A percentile compares a stretch with the other conserved stretches of the same genome.
These are phyloP conservation scores for Pseudomyrmex gracilis DNA, from an alignment of 1,140 invertebrate species.

Conservation along the genomic window DNA sequence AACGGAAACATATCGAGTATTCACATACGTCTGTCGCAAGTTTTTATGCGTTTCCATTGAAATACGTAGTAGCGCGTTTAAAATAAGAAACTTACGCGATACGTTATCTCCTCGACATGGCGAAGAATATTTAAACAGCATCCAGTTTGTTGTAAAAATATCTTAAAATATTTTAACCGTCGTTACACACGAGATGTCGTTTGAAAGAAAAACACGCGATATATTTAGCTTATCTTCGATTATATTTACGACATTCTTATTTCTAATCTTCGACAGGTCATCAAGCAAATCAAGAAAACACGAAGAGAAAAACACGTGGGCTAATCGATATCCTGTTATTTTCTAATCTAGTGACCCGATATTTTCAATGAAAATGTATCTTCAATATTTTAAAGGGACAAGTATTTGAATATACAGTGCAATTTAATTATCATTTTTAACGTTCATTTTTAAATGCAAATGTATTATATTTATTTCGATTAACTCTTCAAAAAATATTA, in stretches of 20 bases:
- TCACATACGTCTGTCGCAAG: background rate
- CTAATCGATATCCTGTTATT: slow-evolving; percentile 23
- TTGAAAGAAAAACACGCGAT: background rate
- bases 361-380: background rate
- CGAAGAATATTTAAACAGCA: too few relatives aligned
- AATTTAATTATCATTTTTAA: too few relatives aligned
- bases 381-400: background rate
- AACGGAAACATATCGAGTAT: background rate
- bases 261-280: background rate
- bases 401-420: background rate
- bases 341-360: background rate
- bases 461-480: too few relatives aligned
- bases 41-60: background rate
- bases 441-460: too few relatives aligned
- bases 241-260: slow-evolving; percentile 1
- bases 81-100: background rate
- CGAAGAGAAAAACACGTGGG: background rate
- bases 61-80: background rate
- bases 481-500: too few relatives aligned
- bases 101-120: too few relatives aligned
- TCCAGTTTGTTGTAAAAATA: too few relatives aligned
- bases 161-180: too few relatives aligned
- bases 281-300: slow-evolving; percentile 4
- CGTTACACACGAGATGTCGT: too few relatives aligned
- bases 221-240: slow-evolving; percentile 24